Evolutionary conservation across 2,797 vertebrate species (phyloP).

Genomic region (Nannoperca obscura): DNA sequence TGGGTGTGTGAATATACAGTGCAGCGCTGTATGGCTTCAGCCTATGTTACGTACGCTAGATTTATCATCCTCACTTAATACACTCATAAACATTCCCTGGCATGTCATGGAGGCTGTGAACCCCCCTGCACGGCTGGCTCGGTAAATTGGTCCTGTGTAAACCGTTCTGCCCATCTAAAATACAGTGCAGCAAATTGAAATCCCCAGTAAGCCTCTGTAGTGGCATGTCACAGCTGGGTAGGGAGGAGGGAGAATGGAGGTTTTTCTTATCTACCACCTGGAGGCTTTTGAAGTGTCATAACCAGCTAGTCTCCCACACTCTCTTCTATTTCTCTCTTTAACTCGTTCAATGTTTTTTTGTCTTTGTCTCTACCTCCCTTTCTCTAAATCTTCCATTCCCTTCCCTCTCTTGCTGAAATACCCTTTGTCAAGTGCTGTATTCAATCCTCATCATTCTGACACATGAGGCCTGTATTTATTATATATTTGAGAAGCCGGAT

Average conservation of each 20-base stretch:
- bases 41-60: conserved; percentile 61
- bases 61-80: conserved; percentile 83
- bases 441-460: conserved; percentile 61
- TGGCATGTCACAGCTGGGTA: conserved; percentile 75
- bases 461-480: conserved; percentile 61
- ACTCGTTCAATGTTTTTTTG: conserved; percentile 37
- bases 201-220: conserved; percentile 77
- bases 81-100: conserved; percentile 79
- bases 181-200: conserved; percentile 81
- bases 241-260: conserved; percentile 69
- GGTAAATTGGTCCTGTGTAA: conserved; percentile 81
- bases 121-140: conserved; percentile 60
- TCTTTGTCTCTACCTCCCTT: conserved; percentile 12
- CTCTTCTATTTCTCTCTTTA: conserved; percentile 42
- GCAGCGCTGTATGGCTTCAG: conserved; percentile 36
- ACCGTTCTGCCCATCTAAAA: conserved; percentile 78
- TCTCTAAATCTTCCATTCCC: conserved; percentile 13
- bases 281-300: conserved; percentile 79
- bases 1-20: conserved; percentile 57
- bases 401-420: conserved; percentile 31
- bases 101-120: conserved; percentile 70
- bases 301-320: conserved; percentile 62
- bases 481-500: conserved; percentile 57
- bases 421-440: conserved; percentile 59
- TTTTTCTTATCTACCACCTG: conserved; percentile 83